A percentile compares a stretch with the other conserved stretches of the same genome.
phyloP scores from a whole-genome alignment of 92 coral and sea anemone species.

The Palythoa caribaeorum region DNA sequence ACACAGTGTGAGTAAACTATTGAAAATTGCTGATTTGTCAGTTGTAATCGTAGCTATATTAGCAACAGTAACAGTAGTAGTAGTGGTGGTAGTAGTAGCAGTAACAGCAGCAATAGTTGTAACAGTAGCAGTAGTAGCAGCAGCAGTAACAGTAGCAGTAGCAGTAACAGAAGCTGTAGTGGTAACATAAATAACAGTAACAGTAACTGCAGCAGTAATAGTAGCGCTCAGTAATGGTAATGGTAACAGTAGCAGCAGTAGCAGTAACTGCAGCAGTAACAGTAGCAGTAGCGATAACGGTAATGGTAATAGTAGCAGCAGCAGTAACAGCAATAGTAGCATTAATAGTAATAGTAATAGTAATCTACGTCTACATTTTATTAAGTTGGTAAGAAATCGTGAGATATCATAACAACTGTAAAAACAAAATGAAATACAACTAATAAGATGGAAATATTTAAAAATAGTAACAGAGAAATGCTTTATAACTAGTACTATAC shows the following conservation, averaged over 20 bases:
- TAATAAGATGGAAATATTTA: too few species aligned
- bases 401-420: too few species aligned
- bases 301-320: background rate
- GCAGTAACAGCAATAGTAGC: background rate
- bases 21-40: background rate
- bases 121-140: too few species aligned
- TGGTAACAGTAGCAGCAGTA: background rate
- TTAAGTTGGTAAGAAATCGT: too few species aligned
- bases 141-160: too few species aligned
- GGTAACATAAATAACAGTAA: background rate
- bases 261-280: background rate
- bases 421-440: too few species aligned
- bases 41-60: background rate
- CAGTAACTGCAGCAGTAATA: too few species aligned
- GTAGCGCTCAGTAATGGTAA: background rate
- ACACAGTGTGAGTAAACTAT: constrained; percentile 81
- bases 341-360: background rate
- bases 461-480: too few species aligned
- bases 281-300: background rate
- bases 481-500: too few species aligned
- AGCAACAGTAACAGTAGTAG: background rate
- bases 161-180: too few species aligned
- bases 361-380: background rate
- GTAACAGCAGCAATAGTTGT: too few species aligned
- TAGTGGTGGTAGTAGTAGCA: background rate